Evolutionary conservation across 2,888 invertebrate species (phyloP).

Genomic region (Acanthoscelides obtectus): DNA sequence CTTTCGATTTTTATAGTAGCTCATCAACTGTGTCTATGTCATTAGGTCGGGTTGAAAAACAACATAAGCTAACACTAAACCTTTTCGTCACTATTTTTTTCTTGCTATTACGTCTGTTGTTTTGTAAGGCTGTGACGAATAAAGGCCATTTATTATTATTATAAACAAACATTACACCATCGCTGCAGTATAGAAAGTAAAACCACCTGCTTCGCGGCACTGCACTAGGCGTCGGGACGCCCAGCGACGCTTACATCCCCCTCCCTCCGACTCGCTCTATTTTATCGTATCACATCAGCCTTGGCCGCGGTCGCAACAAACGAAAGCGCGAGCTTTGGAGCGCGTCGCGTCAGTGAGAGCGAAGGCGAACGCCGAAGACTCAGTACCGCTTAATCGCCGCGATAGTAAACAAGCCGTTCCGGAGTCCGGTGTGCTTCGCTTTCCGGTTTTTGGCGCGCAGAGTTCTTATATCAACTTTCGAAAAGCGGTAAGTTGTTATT

Average conservation of each 20-base stretch:
- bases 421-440: background rate
- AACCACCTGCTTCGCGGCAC: background rate
- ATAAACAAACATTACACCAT: too few species aligned
- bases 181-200: background rate
- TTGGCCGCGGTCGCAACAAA: background rate
- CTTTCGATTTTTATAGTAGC: too few species aligned
- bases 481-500: background rate
- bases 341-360: background rate
- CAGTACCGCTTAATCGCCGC: background rate
- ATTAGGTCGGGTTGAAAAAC: too few species aligned
- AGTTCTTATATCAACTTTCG: background rate
- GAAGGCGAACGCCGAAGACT: background rate
- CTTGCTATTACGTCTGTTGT: too few species aligned
- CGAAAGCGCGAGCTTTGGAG: background rate
- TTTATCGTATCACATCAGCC: background rate
- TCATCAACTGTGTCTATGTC: too few species aligned
- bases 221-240: background rate
- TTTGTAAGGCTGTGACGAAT: too few species aligned
- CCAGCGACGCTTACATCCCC: background rate
- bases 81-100: too few species aligned
- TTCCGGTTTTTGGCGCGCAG: background rate
- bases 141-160: too few species aligned
- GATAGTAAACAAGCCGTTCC: background rate
- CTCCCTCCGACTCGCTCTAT: background rate
- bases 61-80: too few species aligned